phyloP scores from a whole-genome alignment of 2,113 vertebrate genomes.

The Elgaria multicarinata region DNA sequence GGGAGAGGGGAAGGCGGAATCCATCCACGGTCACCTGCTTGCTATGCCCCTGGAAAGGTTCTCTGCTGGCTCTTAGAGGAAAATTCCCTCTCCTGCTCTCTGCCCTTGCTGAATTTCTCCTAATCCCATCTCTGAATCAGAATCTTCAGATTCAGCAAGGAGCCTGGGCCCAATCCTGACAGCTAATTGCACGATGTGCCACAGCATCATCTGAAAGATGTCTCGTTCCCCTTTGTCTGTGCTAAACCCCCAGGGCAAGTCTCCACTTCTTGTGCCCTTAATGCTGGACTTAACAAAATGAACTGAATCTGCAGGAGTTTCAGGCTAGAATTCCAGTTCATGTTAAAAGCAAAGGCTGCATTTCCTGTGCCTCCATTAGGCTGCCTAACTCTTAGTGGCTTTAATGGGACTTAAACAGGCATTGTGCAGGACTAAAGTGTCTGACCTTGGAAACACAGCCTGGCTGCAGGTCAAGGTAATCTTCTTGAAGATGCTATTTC shows the following conservation, averaged over 20 bases:
- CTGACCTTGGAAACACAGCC: slow-evolving; percentile 26
- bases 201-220: neutral
- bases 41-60: too few relatives aligned
- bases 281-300: neutral
- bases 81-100: too few relatives aligned
- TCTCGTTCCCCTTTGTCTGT: neutral
- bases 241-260: neutral
- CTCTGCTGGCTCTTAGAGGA: too few relatives aligned
- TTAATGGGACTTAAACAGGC: neutral
- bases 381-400: neutral
- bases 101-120: too few relatives aligned
- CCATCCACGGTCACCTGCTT: too few relatives aligned
- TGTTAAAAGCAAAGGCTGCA: neutral
- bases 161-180: too few relatives aligned
- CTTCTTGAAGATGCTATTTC: slow-evolving; percentile 52
- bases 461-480: slow-evolving; percentile 27
- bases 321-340: neutral
- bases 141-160: too few relatives aligned
- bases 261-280: neutral
- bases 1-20: too few relatives aligned
- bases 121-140: too few relatives aligned
- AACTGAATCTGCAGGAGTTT: neutral
- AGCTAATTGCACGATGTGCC: neutral
- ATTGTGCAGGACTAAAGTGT: neutral
- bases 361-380: neutral